Evolutionary conservation across 2,797 vertebrate species (phyloP), one percentile per base, ranked within the genome.

Genomic region (Gila robusta): DNA sequence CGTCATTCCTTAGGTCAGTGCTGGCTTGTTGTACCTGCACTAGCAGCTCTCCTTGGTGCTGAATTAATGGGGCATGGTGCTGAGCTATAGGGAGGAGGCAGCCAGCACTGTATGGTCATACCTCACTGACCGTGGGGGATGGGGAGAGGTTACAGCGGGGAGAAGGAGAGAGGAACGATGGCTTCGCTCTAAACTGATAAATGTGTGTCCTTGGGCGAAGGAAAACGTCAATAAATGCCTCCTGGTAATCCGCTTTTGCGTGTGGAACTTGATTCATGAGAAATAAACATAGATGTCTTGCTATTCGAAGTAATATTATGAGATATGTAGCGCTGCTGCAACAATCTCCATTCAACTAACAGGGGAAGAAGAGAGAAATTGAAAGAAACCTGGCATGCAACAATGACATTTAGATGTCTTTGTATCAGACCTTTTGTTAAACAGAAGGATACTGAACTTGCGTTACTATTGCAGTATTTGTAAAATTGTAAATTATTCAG

Each of bases 1-100:
- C 67, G 37, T 76, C 87, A 81, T 82, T 82, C 76, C 76, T 87
- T 71, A 78, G 74, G 84, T 87, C 82, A 76, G 84, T 81, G 85
- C 82, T 89, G 88, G 78, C 90, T 88, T 90, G 70, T 85, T 90
- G 90, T 94, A 96, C 94, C 94, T 94, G 94, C 93, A 93, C 93
- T 91, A 93, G 92, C 94, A 93, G 92, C 95, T 95, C 95, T 96
- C 93, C 95, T 92, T 94, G 95, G 95, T 95, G 93, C 95, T 96
- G 95, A 95, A 95, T 92, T 90, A 92, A 90, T 92, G 67, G 90
- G 90, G 90, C 89, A 89, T 87, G 89, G 44, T 87, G 87, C 87
- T 86, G 88, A 89, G 84, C 79, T 88, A 89, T 89, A 89, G 89
- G 78, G 88, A 91, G 84, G 89, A 89, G 89, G 92, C 91, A 93